Conservation (phyloP, 1,140 invertebrate species). For the Macrocentrus cingulum region DNA sequence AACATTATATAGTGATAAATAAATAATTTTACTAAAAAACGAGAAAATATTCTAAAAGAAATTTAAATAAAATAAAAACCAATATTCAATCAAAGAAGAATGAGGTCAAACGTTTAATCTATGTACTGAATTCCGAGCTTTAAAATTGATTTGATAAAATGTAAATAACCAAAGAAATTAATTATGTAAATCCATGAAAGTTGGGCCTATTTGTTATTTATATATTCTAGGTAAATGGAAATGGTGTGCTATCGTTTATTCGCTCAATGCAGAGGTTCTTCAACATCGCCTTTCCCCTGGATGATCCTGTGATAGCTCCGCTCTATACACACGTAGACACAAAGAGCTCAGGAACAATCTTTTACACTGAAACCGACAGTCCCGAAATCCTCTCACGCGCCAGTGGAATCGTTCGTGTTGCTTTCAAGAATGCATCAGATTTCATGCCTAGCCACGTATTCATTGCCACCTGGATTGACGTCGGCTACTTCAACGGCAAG, state of each 20-base stretch:
- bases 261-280: conserved; percentile 82
- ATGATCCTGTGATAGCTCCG: conserved; percentile 86
- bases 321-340: conserved; percentile 92
- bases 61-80: no score
- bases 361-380: conserved; percentile 76
- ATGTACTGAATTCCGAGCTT: no score
- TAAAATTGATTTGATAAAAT: not conserved
- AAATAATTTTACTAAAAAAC: no score
- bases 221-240: conserved; percentile 82
- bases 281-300: conserved; percentile 86
- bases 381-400: conserved; percentile 67
- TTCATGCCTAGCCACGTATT: conserved; percentile 68
- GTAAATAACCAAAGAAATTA: not conserved
- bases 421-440: conserved; percentile 68
- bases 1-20: no score
- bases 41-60: no score
- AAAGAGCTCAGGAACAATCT: conserved; percentile 71
- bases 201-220: conserved; percentile 8
- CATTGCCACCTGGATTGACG: conserved; percentile 72
- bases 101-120: no score
- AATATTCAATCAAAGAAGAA: no score
- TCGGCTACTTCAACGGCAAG: conserved; percentile 66
- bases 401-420: conserved; percentile 66
- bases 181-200: no score
- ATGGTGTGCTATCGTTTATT: conserved; percentile 88